Base-by-base conservation (phyloP, 2,113 vertebrate genomes). In the Prinia subflava region DNA sequence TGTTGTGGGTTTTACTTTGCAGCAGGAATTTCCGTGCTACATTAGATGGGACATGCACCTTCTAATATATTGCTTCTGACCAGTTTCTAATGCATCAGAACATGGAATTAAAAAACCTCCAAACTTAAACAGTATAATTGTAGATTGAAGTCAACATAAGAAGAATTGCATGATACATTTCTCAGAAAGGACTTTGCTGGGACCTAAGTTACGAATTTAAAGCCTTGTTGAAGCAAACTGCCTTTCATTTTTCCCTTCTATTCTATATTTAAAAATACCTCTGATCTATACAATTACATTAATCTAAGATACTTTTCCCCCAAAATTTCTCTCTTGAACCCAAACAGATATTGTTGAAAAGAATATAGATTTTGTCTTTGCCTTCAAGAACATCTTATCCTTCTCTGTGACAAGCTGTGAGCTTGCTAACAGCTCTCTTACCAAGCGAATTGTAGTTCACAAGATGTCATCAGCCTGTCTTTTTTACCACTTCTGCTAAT, bases 341-440 rank as follows among this genome's bases (percentile, higher is more conserved):
- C 76, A 89, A 86, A 91, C 53, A 94, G 94, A 95, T 95, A 93
- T 71, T 95, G 93, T 75, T 84, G 87, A 95, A 95, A 93, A 95
- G 73, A 83, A 71, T 85, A 77, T 94, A 89, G 94, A 96, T 94
- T 96, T 94, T 6, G 1, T 93, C 92, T 95, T 96, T 95, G 92
- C 94, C 80, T 96, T 96, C 91, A 94, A 95, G 96, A 97, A 95
- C 95, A 93, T 95, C 94, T 88, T 95, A 90, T 96, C 91, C 87
- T 97, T 96, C 87, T 77, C 85, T 78, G 91, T 97, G 96, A 97
- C 96, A 97, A 96, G 96, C 95, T 96, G 96, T 94, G 95, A 96
- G 95, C 96, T 92, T 96, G 94, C 96, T 96, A 97, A 97, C 96
- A 95, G 94, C 96, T 97, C 96, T 96, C 94, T 96, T 96, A 97